Evolutionary conservation across 2,797 vertebrate genomes (phyloP), one percentile per base, ranked within the genome.

Genomic region (Chrysocyon brachyurus): DNA sequence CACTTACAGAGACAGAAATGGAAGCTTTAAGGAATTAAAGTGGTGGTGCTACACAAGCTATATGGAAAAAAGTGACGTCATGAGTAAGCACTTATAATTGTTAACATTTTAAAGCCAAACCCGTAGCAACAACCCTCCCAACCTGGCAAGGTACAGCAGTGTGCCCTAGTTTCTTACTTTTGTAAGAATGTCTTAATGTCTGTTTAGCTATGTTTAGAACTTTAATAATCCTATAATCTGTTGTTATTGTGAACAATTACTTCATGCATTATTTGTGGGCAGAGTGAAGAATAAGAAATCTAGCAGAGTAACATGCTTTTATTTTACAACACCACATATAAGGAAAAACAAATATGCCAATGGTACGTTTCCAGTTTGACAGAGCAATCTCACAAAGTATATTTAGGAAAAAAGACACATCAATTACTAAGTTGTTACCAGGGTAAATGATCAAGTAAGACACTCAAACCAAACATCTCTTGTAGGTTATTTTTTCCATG

Each of bases 271-370:
- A 10, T 92, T 88, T 93, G 46, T 11, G 16, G 6, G 6, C 72
- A 94, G 15, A 6, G 36, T 87, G 11, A 96, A 92, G 89, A 93
- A 68, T 31, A 96, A 94, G 28, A 96, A 87, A 86, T 87, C 68
- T 61, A 88, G n/a, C 54, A 72, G 59, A 85, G 59, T 86, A 63
- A 91, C 87, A 93, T 94, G 91, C 87, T 91, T 97, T 97, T 97
- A 97, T 97, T 97, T 91, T 92, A 87, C n/a, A 28, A 96, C 75
- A 26, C 82, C 84, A 66, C 94, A 97, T 46, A 84, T 24, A 96
- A 83, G 73, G 15, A 79, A 81, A 88, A 61, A 96, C 54, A 89
- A 54, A 87, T 81, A 87, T 63, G 56, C 26, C 19, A 90, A 12
- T 49, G 17, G 40, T 78, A 91, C 70, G 90, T 31, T 93, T 96